phyloP scores from a whole-genome alignment of 2,113 vertebrate species.

The Sander vitreus region DNA sequence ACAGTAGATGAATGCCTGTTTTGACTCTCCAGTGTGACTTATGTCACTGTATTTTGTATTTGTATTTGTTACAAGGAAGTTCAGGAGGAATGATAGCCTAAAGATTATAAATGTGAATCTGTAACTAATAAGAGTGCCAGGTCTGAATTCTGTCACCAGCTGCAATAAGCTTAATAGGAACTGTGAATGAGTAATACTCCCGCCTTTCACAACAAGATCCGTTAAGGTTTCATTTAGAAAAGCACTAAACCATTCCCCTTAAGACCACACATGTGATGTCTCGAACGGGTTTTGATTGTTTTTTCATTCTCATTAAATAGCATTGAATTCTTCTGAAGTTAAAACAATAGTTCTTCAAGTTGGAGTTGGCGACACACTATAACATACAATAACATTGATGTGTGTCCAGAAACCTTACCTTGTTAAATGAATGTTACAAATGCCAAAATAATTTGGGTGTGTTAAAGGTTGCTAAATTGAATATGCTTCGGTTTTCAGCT shows the following conservation, averaged over 20 bases:
- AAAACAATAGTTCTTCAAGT: not conserved
- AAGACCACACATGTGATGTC: no score
- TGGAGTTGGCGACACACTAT: not conserved
- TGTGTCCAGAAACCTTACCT: not conserved
- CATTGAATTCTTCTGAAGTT: slow-evolving; percentile 1
- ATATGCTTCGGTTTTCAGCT: slow-evolving; percentile 27
- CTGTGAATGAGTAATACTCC: slow-evolving; percentile 23
- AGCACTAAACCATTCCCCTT: slow-evolving; percentile 20
- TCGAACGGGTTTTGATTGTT: no score
- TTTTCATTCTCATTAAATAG: no score
- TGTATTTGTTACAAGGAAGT: not conserved
- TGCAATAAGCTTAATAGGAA: slow-evolving; percentile 18
- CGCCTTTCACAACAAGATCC: slow-evolving; percentile 31
- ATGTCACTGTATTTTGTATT: not conserved
- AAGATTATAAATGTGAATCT: slow-evolving; percentile 24
- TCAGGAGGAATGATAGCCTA: not conserved
- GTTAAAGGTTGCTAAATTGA: slow-evolving; percentile 32
- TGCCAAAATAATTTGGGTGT: slow-evolving; percentile 3
- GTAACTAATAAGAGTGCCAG: not conserved
- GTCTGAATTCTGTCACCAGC: slow-evolving; percentile 16
- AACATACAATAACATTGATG: not conserved
- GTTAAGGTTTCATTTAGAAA: slow-evolving; percentile 41
- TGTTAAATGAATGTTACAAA: not conserved
- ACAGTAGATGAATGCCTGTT: not conserved
- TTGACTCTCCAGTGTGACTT: not conserved